A percentile compares a stretch with the other conserved stretches of the same genome.
These are phyloP conservation scores for Numenius arquata DNA, from an alignment of 2,113 vertebrate species.

Conservation along the genomic window DNA sequence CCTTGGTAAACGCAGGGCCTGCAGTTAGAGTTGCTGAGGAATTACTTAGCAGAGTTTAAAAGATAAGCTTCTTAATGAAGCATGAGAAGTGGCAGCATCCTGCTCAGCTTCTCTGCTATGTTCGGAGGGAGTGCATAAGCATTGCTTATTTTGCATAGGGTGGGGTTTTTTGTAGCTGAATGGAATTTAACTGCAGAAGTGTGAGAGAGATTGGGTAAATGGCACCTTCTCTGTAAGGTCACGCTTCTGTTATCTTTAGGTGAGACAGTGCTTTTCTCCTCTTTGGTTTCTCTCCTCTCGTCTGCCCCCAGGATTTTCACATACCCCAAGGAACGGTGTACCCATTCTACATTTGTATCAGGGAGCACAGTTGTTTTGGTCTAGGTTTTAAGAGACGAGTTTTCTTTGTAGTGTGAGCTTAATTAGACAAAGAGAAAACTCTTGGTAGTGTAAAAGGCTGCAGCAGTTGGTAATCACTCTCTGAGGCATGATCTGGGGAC, in stretches of 20 bases:
- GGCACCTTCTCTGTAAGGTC: not conserved
- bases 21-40: not conserved
- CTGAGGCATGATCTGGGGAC: accelerated
- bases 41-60: not conserved
- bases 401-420: not conserved
- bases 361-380: not conserved
- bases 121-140: not conserved
- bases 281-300: not conserved
- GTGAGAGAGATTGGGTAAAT: not conserved
- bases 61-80: not conserved
- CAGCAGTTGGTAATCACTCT: too few species aligned
- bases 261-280: not conserved
- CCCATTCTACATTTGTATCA: too few species aligned
- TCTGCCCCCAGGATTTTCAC: not conserved
- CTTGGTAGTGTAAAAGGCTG: not conserved
- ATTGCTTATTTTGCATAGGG: not conserved
- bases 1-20: not conserved
- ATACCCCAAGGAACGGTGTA: too few species aligned
- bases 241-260: not conserved
- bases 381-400: not conserved
- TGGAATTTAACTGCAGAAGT: not conserved
- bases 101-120: not conserved
- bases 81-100: not conserved
- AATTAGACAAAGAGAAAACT: not conserved
- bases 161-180: not conserved